These are phyloP conservation scores for Campylomormyrus numenius DNA, from an alignment of 2,113 vertebrate genomes.

Conservation along the genomic window DNA sequence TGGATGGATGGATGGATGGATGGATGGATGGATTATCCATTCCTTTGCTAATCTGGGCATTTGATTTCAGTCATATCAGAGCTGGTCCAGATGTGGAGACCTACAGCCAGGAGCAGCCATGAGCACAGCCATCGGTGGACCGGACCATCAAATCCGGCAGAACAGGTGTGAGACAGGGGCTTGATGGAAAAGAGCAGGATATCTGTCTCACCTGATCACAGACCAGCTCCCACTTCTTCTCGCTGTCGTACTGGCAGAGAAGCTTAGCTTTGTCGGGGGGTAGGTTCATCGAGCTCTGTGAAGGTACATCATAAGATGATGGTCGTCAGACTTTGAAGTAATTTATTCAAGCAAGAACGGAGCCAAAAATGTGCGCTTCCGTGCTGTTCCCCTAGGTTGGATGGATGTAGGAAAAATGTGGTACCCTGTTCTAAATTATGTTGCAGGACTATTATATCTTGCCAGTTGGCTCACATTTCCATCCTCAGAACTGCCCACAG, in stretches of 20 bases:
- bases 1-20: background rate
- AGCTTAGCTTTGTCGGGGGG: conserved; percentile 84
- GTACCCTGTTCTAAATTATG: background rate
- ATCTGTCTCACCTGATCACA: conserved; percentile 72
- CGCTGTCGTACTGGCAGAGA: conserved; percentile 77
- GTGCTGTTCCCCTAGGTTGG: background rate
- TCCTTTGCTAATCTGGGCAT: background rate
- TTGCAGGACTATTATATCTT: background rate
- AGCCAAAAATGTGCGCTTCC: background rate
- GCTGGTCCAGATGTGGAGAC: background rate
- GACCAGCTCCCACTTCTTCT: conserved; percentile 93
- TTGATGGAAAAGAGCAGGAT: background rate
- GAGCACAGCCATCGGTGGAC: background rate
- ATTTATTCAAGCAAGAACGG: background rate
- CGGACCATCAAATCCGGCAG: background rate
- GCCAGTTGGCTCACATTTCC: background rate
- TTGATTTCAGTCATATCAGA: background rate
- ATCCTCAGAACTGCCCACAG: background rate
- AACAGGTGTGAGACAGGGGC: background rate
- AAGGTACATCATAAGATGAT: background rate
- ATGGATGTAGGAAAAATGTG: background rate
- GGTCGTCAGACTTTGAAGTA: background rate
- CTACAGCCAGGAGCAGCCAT: no score
- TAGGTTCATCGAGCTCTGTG: conserved; percentile 84
- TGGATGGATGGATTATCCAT: background rate